These are phyloP conservation scores for Epinephelus coioides DNA, from an alignment of 2,797 vertebrate species.

Conservation along the genomic window DNA sequence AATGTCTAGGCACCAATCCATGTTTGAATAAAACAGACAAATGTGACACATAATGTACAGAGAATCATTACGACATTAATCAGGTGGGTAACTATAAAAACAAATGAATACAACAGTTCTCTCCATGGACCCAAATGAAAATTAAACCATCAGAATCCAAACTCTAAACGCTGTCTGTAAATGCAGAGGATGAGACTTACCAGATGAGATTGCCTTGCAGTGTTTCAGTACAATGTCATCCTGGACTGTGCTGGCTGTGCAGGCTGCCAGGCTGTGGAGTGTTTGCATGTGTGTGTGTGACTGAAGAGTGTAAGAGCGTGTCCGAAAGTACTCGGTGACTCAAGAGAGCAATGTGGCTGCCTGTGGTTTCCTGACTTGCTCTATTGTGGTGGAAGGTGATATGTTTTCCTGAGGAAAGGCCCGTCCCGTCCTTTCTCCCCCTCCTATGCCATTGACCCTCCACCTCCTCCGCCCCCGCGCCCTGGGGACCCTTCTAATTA, in stretches of 20 bases:
- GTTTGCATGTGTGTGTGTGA: conserved; percentile 64
- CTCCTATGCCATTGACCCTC: conserved; percentile 54
- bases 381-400: conserved; percentile 88
- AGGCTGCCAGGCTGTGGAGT: conserved; percentile 60
- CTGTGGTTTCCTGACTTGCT: conserved; percentile 80
- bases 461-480: conserved; percentile 24
- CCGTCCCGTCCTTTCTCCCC: conserved; percentile 76
- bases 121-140: background rate
- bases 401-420: conserved; percentile 89
- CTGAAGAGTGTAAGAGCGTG: conserved; percentile 76
- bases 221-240: conserved; percentile 82
- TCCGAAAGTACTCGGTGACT: conserved; percentile 79
- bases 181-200: conserved; percentile 55
- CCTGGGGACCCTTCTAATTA: conserved; percentile 65
- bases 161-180: background rate
- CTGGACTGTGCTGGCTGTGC: conserved; percentile 69
- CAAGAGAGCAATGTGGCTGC: conserved; percentile 83
- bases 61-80: background rate
- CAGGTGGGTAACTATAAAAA: background rate
- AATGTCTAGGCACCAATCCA: background rate
- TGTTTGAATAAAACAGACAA: background rate
- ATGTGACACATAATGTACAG: background rate
- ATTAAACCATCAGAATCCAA: background rate
- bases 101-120: background rate
- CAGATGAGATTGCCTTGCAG: conserved; percentile 66